Evolutionary conservation across 2,113 vertebrate genomes (phyloP).

Genomic region (Ochotona curzoniae): DNA sequence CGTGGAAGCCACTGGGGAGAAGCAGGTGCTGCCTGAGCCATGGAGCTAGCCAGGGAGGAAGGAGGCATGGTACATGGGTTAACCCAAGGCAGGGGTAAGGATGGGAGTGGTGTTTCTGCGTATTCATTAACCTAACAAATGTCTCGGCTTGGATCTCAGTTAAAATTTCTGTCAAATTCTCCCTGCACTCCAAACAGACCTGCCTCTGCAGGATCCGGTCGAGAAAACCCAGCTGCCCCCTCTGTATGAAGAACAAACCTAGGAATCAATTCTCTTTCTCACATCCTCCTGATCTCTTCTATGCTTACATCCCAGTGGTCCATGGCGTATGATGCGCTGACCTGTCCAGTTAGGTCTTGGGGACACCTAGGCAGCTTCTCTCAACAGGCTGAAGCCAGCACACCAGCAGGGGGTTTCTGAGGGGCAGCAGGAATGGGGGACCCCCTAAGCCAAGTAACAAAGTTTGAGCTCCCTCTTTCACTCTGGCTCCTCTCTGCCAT

Average conservation of each 20-base stretch:
- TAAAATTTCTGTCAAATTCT: no score
- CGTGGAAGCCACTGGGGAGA: accelerated
- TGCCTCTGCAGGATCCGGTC: background rate
- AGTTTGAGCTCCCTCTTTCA: no score
- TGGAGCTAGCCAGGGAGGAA: accelerated
- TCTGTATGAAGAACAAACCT: background rate
- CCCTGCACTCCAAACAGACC: no score
- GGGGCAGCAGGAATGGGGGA: no score
- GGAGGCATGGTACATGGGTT: accelerated
- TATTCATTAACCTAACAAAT: background rate
- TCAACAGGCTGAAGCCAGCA: no score
- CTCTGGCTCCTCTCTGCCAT: background rate
- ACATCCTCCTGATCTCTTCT: background rate
- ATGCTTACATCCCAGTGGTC: background rate
- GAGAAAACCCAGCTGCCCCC: background rate
- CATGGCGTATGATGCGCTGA: background rate
- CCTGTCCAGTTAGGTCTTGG: background rate
- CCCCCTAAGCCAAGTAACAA: background rate
- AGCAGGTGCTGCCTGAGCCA: background rate
- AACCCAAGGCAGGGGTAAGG: background rate
- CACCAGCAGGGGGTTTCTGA: no score
- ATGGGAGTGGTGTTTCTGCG: no score
- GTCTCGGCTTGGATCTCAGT: background rate
- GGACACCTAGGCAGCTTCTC: no score
- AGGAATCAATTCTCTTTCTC: background rate